Evolutionary conservation across 2,113 vertebrate genomes (phyloP).

Genomic region (Podocnemis expansa): DNA sequence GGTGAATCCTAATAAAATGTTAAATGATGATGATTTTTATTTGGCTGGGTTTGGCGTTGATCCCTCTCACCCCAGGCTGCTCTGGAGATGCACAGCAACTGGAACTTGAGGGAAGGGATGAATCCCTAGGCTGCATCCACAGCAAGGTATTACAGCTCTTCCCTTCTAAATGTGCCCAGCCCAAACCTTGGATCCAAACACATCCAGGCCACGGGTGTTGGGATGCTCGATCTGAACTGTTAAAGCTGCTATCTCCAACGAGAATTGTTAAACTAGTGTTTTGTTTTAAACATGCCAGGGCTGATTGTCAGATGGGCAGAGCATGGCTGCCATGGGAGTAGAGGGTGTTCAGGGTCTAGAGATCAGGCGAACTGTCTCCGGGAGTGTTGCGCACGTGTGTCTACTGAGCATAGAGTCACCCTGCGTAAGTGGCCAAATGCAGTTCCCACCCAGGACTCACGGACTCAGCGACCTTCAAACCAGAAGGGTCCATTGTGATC

Average conservation of each 20-base stretch:
- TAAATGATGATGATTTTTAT: neutral
- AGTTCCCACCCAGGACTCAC: neutral
- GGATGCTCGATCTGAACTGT: neutral
- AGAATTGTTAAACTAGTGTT: neutral
- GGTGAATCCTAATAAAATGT: neutral
- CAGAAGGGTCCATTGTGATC: neutral
- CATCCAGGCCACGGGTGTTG: neutral
- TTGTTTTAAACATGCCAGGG: too few relatives aligned
- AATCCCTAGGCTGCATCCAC: neutral
- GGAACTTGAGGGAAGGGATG: neutral
- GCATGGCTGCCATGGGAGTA: neutral
- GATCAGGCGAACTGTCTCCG: neutral
- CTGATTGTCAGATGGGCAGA: neutral
- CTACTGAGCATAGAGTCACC: neutral
- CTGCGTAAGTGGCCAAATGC: too few relatives aligned
- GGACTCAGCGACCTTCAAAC: neutral
- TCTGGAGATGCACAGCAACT: rapidly evolving
- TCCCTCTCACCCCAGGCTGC: neutral
- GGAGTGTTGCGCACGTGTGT: neutral
- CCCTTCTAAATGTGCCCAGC: neutral
- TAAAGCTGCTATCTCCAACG: neutral
- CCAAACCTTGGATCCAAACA: neutral
- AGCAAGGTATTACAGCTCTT: neutral
- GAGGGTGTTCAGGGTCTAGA: neutral
- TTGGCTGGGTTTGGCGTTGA: neutral